Evolutionary conservation across 2,797 vertebrate species (phyloP).

Genomic region (Parauchenoglanis punctatus): DNA sequence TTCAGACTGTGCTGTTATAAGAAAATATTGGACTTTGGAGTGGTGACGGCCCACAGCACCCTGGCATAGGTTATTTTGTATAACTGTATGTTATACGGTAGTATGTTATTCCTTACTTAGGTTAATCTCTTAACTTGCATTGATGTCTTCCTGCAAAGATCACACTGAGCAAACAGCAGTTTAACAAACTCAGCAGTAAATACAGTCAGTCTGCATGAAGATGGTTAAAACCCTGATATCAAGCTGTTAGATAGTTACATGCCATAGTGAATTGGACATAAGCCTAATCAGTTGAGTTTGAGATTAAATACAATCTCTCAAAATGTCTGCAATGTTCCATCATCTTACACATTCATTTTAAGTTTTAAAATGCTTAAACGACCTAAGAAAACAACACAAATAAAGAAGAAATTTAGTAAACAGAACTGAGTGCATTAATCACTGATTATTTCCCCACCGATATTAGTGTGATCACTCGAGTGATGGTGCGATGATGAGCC

Average conservation of each 20-base stretch:
- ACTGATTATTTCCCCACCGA: not conserved
- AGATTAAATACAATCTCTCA: not conserved
- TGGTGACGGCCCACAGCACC: too few species aligned
- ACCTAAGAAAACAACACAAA: not conserved
- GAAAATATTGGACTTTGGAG: not conserved
- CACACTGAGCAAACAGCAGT: not conserved
- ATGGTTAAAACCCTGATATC: not conserved
- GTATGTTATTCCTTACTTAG: conserved; percentile 2
- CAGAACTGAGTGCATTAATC: not conserved
- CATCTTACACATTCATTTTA: not conserved
- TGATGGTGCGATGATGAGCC: not conserved
- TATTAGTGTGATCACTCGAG: not conserved
- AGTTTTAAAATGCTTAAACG: not conserved
- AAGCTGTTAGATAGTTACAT: not conserved
- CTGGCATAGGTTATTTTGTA: not conserved
- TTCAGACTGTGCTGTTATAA: not conserved
- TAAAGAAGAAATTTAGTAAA: not conserved
- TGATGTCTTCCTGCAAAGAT: not conserved
- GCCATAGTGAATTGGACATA: not conserved
- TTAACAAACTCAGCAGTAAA: not conserved
- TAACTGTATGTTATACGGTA: not conserved
- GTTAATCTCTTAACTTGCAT: not conserved
- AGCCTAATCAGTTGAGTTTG: not conserved
- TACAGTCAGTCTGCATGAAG: not conserved
- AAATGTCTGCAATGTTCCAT: not conserved